Conservation (phyloP, 2,888 invertebrate genomes). For the Aspidapion aeneum region DNA sequence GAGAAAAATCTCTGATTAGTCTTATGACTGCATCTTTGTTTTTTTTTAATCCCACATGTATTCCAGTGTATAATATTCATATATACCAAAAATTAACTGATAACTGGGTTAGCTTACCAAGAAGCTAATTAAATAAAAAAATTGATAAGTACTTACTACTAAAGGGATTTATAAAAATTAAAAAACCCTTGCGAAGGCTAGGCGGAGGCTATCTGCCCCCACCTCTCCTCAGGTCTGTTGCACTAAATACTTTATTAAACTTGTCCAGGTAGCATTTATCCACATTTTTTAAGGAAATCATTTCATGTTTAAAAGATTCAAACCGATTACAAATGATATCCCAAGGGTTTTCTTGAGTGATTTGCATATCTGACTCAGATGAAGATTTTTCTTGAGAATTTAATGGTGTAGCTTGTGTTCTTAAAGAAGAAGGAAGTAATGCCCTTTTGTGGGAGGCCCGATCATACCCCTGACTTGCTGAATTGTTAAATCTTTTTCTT, state of each 20-base stretch:
- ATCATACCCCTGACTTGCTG: neutral
- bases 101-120: no score
- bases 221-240: neutral
- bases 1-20: neutral
- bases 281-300: neutral
- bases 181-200: neutral
- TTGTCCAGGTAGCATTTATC: neutral
- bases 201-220: neutral
- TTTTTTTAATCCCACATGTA: neutral
- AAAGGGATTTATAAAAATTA: no score
- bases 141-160: neutral
- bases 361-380: neutral
- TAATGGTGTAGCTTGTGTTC: no score
- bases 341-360: neutral
- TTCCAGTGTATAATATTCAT: slow-evolving; percentile 3
- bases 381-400: no score
- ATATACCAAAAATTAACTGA: neutral
- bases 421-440: neutral
- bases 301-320: neutral
- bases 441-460: neutral
- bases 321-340: neutral
- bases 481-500: neutral
- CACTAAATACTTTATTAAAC: neutral
- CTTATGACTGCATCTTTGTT: neutral
- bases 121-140: neutral